Conservation (phyloP, 1,140 invertebrate genomes). For the Conus betulinus region DNA sequence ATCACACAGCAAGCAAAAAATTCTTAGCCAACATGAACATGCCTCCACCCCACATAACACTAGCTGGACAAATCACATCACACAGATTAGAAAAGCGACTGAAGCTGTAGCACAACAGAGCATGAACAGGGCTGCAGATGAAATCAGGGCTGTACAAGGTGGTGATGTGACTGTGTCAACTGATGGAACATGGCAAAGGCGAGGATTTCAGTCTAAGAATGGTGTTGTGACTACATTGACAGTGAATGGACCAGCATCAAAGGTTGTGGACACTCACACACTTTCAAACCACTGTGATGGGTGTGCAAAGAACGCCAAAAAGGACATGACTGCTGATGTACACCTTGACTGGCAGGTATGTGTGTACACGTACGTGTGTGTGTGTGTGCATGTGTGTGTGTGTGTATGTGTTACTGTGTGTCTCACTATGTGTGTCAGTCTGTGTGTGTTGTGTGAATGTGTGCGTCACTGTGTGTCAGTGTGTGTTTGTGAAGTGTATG, state of each 20-base stretch:
- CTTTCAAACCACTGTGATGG: constrained; percentile 6
- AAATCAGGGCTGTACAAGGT: background rate
- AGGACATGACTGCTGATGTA: background rate
- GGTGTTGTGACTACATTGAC: background rate
- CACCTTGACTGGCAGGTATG: background rate
- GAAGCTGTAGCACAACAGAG: background rate
- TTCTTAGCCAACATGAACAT: constrained; percentile 11
- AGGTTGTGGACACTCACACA: background rate
- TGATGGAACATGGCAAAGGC: background rate
- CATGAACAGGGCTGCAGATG: background rate
- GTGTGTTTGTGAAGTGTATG: no score
- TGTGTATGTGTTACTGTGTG: no score
- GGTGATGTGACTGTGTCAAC: background rate
- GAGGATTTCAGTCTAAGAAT: background rate
- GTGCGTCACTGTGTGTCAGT: no score
- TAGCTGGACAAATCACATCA: no score
- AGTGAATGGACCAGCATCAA: background rate
- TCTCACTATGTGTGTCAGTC: no score
- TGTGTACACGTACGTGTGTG: no score
- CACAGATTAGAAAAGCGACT: background rate
- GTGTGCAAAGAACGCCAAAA: background rate
- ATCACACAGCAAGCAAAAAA: background rate
- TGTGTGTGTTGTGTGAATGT: no score
- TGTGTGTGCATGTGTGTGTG: no score
- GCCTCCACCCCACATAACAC: background rate